Conservation (phyloP, 2,888 invertebrate genomes). For the Pelosia muscerda region DNA sequence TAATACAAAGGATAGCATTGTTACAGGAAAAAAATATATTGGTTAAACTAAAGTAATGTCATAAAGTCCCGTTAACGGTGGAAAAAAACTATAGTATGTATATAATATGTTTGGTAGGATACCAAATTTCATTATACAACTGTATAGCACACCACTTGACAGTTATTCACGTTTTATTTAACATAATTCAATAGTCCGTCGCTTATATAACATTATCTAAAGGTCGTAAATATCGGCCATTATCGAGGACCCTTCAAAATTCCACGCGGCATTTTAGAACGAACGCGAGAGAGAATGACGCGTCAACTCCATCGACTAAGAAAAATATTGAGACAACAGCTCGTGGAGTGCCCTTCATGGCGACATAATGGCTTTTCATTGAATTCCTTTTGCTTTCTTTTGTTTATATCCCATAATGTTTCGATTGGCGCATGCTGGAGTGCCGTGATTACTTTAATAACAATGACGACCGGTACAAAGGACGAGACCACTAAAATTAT, state of each 20-base stretch:
- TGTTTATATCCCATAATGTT: conserved; percentile 87
- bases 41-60: too few relatives aligned
- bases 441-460: conserved; percentile 86
- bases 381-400: conserved; percentile 85
- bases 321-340: conserved; percentile 87
- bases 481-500: conserved; percentile 81
- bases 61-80: neutral
- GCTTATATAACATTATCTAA: conserved; percentile 83
- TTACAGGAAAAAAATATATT: too few relatives aligned
- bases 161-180: conserved; percentile 71
- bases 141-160: conserved; percentile 58
- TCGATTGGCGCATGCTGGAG: conserved; percentile 84
- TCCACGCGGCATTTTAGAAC: conserved; percentile 82
- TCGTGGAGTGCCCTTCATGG: conserved; percentile 77
- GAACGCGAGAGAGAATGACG: conserved; percentile 79
- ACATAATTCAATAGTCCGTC: conserved; percentile 73
- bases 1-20: too few relatives aligned
- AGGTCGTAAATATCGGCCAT: conserved; percentile 84
- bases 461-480: conserved; percentile 83
- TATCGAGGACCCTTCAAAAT: conserved; percentile 83
- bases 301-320: conserved; percentile 82
- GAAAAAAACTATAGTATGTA: too few relatives aligned
- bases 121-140: conserved; percentile 32
- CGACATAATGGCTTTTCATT: conserved; percentile 86
- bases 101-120: too few relatives aligned